Conservation (phyloP, 2,797 vertebrate species). For the Falco naumanni region DNA sequence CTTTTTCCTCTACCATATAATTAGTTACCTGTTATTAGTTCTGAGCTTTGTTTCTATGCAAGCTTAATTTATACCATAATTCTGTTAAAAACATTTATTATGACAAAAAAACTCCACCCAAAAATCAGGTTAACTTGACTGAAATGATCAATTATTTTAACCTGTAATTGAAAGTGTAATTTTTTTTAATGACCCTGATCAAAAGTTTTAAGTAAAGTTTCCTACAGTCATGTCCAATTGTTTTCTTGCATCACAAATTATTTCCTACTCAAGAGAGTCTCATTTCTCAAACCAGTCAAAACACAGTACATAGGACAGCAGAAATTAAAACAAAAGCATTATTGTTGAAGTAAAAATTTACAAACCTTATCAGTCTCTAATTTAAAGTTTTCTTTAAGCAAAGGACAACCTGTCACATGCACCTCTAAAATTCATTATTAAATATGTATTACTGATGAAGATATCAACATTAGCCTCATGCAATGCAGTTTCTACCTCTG, state of each 20-base stretch:
- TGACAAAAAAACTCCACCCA: accelerated
- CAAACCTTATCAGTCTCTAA: background rate
- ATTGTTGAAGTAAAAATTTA: background rate
- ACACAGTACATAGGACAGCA: background rate
- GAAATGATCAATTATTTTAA: background rate
- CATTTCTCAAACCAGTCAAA: background rate
- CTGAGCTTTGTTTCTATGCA: background rate
- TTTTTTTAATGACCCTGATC: background rate
- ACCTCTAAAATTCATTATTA: background rate
- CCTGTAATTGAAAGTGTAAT: background rate
- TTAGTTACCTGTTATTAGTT: background rate
- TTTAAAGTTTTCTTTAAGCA: background rate
- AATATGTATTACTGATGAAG: background rate
- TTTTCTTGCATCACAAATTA: background rate
- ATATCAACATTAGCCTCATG: background rate
- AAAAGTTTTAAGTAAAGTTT: background rate
- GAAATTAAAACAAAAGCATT: background rate
- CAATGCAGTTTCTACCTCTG: background rate
- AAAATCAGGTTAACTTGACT: background rate
- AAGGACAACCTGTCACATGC: background rate
- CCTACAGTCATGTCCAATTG: background rate
- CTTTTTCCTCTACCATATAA: background rate
- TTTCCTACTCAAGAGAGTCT: background rate
- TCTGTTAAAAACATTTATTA: background rate
- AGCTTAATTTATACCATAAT: background rate